A percentile compares a stretch with the other conserved stretches of the same genome.
Evolutionary conservation across 2,888 invertebrate species (phyloP).

Genomic region (Mythimna albipuncta): DNA sequence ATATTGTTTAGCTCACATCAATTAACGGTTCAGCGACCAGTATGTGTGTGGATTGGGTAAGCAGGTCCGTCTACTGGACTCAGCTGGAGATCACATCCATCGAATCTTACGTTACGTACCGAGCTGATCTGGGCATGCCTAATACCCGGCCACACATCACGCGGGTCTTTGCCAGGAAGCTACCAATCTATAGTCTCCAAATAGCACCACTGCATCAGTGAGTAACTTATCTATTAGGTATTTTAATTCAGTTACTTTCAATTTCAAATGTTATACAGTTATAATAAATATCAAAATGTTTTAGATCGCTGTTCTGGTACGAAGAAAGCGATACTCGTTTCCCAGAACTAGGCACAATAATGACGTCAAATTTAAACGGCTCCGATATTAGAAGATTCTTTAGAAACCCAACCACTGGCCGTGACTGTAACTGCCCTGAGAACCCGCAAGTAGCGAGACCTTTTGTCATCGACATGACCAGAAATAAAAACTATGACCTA

Average conservation of each 20-base stretch:
- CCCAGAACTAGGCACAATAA: conserved; percentile 91
- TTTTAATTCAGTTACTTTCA: background rate
- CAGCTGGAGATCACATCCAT: conserved; percentile 90
- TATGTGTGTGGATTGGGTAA: conserved; percentile 96
- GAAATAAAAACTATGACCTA: conserved; percentile 86
- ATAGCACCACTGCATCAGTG: conserved; percentile 94
- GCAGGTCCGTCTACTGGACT: conserved; percentile 95
- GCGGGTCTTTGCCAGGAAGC: conserved; percentile 89
- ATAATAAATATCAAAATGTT: conserved; percentile 58
- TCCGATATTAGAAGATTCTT: conserved; percentile 91
- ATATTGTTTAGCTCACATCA: conserved; percentile 80
- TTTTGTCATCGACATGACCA: conserved; percentile 93
- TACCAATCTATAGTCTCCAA: conserved; percentile 92
- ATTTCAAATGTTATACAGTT: background rate
- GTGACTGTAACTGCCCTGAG: conserved; percentile 92
- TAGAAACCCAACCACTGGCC: conserved; percentile 72
- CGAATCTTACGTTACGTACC: conserved; percentile 90
- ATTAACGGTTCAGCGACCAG: conserved; percentile 90
- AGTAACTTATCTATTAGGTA: conserved; percentile 55
- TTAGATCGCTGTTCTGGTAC: conserved; percentile 94
- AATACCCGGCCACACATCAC: conserved; percentile 89
- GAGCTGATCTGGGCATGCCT: conserved; percentile 92
- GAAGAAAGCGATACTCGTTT: conserved; percentile 90
- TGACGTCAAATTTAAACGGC: conserved; percentile 92
- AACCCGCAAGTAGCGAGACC: conserved; percentile 91